Conservation (phyloP, 2,113 vertebrate species). For the Tringa solitaria region DNA sequence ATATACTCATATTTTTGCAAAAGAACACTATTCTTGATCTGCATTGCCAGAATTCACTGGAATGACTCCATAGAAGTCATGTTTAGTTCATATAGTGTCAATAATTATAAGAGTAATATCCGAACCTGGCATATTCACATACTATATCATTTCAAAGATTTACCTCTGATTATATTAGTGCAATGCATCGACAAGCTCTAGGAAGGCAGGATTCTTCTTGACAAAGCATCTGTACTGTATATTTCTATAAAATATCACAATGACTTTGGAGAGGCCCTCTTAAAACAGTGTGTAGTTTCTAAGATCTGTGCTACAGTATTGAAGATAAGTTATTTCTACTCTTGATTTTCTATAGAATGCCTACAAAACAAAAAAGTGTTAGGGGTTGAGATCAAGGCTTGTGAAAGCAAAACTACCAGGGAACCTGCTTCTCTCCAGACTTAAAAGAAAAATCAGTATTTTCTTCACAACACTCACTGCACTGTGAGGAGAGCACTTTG, state of each 20-base stretch:
- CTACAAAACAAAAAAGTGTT: not conserved
- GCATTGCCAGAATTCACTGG: not conserved
- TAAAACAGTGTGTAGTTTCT: not conserved
- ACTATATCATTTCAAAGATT: not conserved
- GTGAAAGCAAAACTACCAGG: not conserved
- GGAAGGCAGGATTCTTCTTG: not conserved
- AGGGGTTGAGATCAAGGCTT: not conserved
- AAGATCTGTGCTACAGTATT: not conserved
- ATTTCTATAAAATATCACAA: not conserved
- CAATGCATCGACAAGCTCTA: not conserved
- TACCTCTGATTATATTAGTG: not conserved
- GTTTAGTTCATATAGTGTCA: not conserved
- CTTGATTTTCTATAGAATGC: not conserved
- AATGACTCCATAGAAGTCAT: not conserved
- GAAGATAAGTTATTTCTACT: not conserved
- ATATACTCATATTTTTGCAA: not conserved
- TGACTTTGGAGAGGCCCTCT: not conserved
- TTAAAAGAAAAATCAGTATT: not conserved
- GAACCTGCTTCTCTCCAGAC: not conserved
- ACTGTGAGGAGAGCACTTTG: not conserved
- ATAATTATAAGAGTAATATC: not conserved
- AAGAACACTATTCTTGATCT: not conserved
- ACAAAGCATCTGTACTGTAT: not conserved
- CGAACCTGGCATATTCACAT: not conserved
- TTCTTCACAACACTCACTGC: accelerated